Conservation (phyloP, 1,140 invertebrate genomes). For the Macrotrachela quadricornifera region DNA sequence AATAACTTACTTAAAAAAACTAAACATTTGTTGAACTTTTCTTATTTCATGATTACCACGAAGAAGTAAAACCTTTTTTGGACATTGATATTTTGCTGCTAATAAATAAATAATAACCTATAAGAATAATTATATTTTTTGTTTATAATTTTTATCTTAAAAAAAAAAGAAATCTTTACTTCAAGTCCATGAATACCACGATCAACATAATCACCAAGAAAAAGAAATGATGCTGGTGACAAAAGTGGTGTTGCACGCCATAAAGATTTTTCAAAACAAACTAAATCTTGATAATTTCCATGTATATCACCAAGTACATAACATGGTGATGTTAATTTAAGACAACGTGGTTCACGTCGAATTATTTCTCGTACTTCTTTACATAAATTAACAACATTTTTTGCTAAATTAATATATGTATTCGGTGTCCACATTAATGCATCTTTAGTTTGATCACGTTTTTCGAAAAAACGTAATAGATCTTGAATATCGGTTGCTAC, state of each 20-base stretch:
- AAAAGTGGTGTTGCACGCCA: slow-evolving; percentile 38
- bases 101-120: slow-evolving; percentile 42
- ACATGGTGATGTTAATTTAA: too few relatives aligned
- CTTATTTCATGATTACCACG: slow-evolving; percentile 45
- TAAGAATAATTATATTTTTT: too few relatives aligned
- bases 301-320: slow-evolving; percentile 36
- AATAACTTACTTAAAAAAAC: slow-evolving; percentile 40
- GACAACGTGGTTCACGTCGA: too few relatives aligned
- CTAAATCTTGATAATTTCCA: slow-evolving; percentile 39
- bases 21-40: slow-evolving; percentile 45
- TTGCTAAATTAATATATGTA: too few relatives aligned
- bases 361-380: too few relatives aligned
- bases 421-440: too few relatives aligned
- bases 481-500: too few relatives aligned
- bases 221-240: slow-evolving; percentile 38
- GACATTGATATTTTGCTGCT: slow-evolving; percentile 40
- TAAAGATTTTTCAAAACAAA: slow-evolving; percentile 39
- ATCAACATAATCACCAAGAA: slow-evolving; percentile 45
- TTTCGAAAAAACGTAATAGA: too few relatives aligned
- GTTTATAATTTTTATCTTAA: too few relatives aligned
- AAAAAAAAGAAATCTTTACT: too few relatives aligned
- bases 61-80: slow-evolving; percentile 32
- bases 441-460: too few relatives aligned
- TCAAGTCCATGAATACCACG: slow-evolving; percentile 40
- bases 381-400: too few relatives aligned